A percentile compares a stretch with the other conserved stretches of the same genome.
phyloP scores from a whole-genome alignment of 2,888 invertebrate species.

The Aelia acuminata region DNA sequence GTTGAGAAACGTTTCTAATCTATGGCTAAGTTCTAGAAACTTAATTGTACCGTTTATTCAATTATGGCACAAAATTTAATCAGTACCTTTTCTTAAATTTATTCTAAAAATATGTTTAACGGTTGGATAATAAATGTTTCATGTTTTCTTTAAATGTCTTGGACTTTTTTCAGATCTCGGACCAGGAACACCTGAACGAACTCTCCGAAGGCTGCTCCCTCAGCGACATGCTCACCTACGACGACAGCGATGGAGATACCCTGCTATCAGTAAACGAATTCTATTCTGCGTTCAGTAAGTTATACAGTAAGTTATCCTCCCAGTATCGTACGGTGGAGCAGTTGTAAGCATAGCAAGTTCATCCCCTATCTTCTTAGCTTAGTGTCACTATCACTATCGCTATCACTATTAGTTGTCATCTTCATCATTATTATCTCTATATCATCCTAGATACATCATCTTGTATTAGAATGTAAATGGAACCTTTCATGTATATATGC shows the following conservation, averaged over 20 bases:
- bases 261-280: conserved; percentile 80
- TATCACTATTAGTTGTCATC: conserved; percentile 20
- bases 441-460: background rate
- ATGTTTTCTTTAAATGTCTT: too few species aligned
- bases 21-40: too few species aligned
- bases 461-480: background rate
- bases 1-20: too few species aligned
- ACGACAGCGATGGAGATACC: conserved; percentile 78
- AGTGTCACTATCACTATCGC: background rate
- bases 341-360: conserved; percentile 20
- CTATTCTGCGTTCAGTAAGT: conserved; percentile 82
- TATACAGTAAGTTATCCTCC: conserved; percentile 76
- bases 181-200: conserved; percentile 76
- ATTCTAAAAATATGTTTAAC: too few species aligned
- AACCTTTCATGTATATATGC: background rate
- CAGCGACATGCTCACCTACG: conserved; percentile 78
- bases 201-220: conserved; percentile 77
- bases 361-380: background rate
- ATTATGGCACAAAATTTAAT: too few species aligned
- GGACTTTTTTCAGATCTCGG: conserved; percentile 73
- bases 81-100: too few species aligned
- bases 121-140: too few species aligned
- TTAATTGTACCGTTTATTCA: too few species aligned
- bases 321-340: conserved; percentile 41
- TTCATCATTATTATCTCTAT: background rate